Evolutionary conservation across 2,113 vertebrate species (phyloP).

Genomic region (Trichechus manatus): DNA sequence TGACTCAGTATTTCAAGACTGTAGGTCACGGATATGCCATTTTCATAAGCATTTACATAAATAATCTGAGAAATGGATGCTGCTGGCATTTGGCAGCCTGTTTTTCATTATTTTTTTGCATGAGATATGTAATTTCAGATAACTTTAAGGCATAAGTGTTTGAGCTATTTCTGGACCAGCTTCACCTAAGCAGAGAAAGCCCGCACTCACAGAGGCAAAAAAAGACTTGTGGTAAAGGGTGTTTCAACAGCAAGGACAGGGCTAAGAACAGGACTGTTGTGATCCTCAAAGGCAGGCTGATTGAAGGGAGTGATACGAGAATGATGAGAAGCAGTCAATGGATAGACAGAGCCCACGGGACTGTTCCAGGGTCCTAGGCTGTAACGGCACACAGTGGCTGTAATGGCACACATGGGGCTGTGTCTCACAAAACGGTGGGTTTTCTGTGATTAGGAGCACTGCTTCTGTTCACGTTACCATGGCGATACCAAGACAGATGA

Average conservation of each 20-base stretch:
- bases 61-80: background rate
- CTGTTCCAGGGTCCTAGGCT: background rate
- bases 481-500: slow-evolving; percentile 82
- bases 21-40: slow-evolving; percentile 34
- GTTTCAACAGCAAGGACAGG: background rate
- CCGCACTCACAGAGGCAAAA: background rate
- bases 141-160: background rate
- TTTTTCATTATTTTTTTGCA: background rate
- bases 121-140: background rate
- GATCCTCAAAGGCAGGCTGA: background rate
- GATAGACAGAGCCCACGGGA: background rate
- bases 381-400: background rate
- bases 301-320: background rate
- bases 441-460: slow-evolving; percentile 37
- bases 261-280: background rate
- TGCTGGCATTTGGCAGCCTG: background rate
- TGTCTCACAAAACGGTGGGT: fast-evolving
- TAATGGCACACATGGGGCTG: slow-evolving; percentile 48
- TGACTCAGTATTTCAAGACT: slow-evolving; percentile 52
- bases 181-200: background rate
- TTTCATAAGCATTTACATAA: background rate
- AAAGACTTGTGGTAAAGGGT: background rate
- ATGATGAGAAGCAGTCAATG: background rate
- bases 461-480: slow-evolving; percentile 84
- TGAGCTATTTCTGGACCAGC: background rate